Evolutionary conservation across 2,113 vertebrate species (phyloP), one percentile per base, ranked within the genome.

Genomic region (Cricetomys ansorgei): DNA sequence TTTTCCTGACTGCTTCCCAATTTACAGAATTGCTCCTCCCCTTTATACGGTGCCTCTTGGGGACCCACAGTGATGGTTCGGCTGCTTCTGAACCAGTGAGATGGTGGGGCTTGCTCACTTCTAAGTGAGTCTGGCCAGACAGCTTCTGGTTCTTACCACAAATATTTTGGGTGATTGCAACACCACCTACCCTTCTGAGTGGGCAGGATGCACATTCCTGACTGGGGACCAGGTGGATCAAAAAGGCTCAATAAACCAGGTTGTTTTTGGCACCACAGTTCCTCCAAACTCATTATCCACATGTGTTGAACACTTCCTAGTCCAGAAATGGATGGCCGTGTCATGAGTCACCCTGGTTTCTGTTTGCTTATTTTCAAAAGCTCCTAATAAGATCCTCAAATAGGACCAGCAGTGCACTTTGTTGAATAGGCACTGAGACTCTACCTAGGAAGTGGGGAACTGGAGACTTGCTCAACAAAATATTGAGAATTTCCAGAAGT

Each of bases 1-100:
- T 97, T 97, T 85, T 88, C 94, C 59, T 59, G 76, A 89, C 94
- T 45, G 48, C 76, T 97, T 77, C 96, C 92, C 89, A 96, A 59
- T 84, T 89, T 80, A 7, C 69, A 2, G 85, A 81, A 43, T n/a
- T n/a, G 55, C 57, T 57, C 70, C 88, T 80, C 87, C 65, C 40
- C 50, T 89, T 59, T 19, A 34, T 55, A 43, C 13, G 31, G 53
- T 67, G 87, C 72, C 75, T 96, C 70, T 57, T 17, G 43, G 59
- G 87, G 65, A 67, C 80, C 34, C 72, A 9, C 70, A 40, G 8
- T 43, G 55, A n/a, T 79, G 81, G 29, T 89, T 17, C 43, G 69
- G 92, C 57, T 70, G 72, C 80, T 93, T 62, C 34, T 3, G 59
- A 96, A 48, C 69, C 59, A 34, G 88, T 0, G 21, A 80, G 31